Evolutionary conservation across 2,113 vertebrate species (phyloP).

Genomic region (Sarotherodon lohbergeri): DNA sequence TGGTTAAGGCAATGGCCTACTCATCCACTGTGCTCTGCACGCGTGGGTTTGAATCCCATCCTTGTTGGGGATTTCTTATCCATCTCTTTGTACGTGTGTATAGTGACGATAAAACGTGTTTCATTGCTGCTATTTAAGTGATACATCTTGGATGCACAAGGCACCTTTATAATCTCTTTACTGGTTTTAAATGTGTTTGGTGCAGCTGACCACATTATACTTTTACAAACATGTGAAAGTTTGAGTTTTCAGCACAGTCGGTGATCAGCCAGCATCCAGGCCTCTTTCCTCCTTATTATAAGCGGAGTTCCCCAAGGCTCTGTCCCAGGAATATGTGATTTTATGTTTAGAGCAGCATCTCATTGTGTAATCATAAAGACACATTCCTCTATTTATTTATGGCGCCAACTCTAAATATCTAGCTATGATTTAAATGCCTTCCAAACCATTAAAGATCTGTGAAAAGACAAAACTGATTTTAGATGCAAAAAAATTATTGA

Average conservation of each 20-base stretch:
- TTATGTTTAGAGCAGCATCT: not conserved
- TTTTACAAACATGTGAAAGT: not conserved
- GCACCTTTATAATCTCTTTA: not conserved
- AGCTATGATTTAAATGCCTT: not conserved
- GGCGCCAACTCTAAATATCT: not conserved
- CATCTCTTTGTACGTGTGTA: not conserved
- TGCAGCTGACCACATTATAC: not conserved
- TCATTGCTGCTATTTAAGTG: not conserved
- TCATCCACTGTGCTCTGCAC: constrained; percentile 75
- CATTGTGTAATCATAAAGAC: not conserved
- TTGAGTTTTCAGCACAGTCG: not conserved
- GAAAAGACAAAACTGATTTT: not conserved
- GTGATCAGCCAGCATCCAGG: not conserved
- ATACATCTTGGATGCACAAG: not conserved
- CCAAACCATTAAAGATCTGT: not conserved
- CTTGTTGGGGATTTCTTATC: not conserved
- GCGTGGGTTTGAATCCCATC: constrained; percentile 75
- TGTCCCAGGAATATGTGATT: not conserved
- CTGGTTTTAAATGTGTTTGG: not conserved
- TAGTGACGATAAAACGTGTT: not conserved
- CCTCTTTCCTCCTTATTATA: not conserved
- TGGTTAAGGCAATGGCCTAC: constrained; percentile 72
- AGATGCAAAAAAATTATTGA: not conserved
- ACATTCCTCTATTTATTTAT: not conserved
- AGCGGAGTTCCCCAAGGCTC: not conserved